Conservation (phyloP, 2,797 vertebrate genomes). For the Erpetoichthys calabaricus region DNA sequence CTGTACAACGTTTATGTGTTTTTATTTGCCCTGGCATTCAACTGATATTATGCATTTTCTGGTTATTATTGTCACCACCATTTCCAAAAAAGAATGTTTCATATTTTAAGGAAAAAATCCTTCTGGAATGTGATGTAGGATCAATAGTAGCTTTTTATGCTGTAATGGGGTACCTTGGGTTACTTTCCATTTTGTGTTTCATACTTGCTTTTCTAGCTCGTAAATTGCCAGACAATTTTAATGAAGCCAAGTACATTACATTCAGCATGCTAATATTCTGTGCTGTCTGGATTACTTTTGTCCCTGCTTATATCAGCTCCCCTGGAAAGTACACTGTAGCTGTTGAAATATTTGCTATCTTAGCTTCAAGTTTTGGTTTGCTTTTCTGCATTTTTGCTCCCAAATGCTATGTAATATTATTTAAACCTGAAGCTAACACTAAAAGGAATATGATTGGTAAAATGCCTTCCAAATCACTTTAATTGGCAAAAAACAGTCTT, state of each 20-base stretch:
- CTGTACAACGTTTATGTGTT: background rate
- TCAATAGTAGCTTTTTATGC: background rate
- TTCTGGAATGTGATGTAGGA: constrained; percentile 4
- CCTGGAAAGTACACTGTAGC: background rate
- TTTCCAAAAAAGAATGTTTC: background rate
- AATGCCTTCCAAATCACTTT: too few species aligned
- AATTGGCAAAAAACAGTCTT: too few species aligned
- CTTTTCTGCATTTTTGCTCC: too few species aligned
- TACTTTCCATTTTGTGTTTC: background rate
- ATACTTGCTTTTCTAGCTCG: constrained; percentile 1
- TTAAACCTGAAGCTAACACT: too few species aligned
- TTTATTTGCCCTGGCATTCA: background rate
- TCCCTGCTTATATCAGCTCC: too few species aligned
- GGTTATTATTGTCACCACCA: constrained; percentile 1
- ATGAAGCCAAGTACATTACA: background rate
- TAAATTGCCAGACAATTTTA: constrained; percentile 3
- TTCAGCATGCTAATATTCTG: constrained; percentile 9
- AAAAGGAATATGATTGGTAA: too few species aligned
- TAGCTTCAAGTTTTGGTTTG: too few species aligned
- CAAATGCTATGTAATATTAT: too few species aligned
- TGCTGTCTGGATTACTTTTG: constrained; percentile 1
- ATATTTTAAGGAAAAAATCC: constrained; percentile 1
- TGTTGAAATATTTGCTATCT: too few species aligned
- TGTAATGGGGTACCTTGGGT: background rate
- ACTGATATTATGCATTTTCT: background rate